Base-by-base conservation (phyloP, 2,113 vertebrate species). In the Gadus macrocephalus region DNA sequence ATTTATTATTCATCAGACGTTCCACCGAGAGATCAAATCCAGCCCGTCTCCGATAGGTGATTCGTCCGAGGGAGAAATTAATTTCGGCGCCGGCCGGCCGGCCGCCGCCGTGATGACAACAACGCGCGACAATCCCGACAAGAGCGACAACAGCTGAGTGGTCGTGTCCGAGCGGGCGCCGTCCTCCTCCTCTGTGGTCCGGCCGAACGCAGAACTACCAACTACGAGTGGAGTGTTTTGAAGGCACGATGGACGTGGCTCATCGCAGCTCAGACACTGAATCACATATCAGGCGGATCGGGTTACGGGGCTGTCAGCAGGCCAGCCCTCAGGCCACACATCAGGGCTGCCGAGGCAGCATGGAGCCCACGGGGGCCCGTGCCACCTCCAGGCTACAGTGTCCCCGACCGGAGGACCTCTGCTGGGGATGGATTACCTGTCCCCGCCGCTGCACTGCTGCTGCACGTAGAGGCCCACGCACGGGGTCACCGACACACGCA, bases 1-100 rank as follows among this genome's bases (percentile, higher is more conserved):
- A 87, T 89, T 66, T 81, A 89, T 90, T 84, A 90, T 90, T 90
- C 81, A 91, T 81, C 3, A 5, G 76, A 74, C 71, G 78, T 81
- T 86, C 80, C 76, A 67, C 68, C 3, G 80, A 71, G 76, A 78
- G 83, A 84, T 83, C 83, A 78, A 62, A 81, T 87, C 81, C 60
- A 70, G 71, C 70, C 67, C 35, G 53, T 60, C 73, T 85, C 70
- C 71, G 74, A 79, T 74, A 67, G 67, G 79, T 49, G 64, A 77
- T 61, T 79, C 62, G 72, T 67, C 68, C 67, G 59, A 68, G 72
- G 69, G 85, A 85, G 81, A 49, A 49, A 49, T 9, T 49, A 49
- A 49, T 49, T 77, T 67, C 66, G 75, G 59, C 71, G 8, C 6
- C 11, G 42, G 2, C 5, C 11, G 42, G 2, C 5, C 11, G 42